A percentile compares a stretch with the other conserved stretches of the same genome.
These are phyloP conservation scores for Amia ocellicauda DNA, from an alignment of 2,113 vertebrate species.

Conservation along the genomic window DNA sequence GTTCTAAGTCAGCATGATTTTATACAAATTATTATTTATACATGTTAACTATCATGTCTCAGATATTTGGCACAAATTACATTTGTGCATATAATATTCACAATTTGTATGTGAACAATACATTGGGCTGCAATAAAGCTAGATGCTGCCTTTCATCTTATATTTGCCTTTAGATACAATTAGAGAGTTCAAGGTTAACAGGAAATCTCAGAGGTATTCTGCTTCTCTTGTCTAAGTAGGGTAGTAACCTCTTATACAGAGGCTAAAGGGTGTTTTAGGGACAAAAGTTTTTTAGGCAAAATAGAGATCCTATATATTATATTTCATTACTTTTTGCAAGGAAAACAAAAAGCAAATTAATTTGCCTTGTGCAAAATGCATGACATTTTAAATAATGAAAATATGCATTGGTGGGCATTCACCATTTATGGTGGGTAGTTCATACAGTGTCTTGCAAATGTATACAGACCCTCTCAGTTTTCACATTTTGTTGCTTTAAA, in stretches of 20 bases:
- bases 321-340: slow-evolving; percentile 30
- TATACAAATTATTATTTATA: slow-evolving; percentile 7
- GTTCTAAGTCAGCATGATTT: slow-evolving; percentile 33
- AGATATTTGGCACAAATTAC: no score
- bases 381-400: slow-evolving; percentile 39
- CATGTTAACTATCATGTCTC: background rate
- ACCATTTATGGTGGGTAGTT: slow-evolving; percentile 1
- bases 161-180: slow-evolving; percentile 15
- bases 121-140: slow-evolving; percentile 13
- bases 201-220: slow-evolving; percentile 39
- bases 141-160: slow-evolving; percentile 21
- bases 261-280: slow-evolving; percentile 1
- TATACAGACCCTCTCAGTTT: no score
- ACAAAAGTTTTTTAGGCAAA: slow-evolving; percentile 42
- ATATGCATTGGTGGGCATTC: slow-evolving; percentile 8
- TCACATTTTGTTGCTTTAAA: no score
- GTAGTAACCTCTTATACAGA: no score
- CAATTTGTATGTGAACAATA: background rate
- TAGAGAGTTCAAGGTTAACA: slow-evolving; percentile 34
- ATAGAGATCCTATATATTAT: slow-evolving; percentile 23
- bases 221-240: background rate
- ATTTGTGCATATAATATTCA: background rate
- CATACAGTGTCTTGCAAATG: no score
- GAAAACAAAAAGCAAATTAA: slow-evolving; percentile 30
- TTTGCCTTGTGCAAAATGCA: slow-evolving; percentile 45